These are phyloP conservation scores for Seladonia tumulorum DNA, from an alignment of 2,888 invertebrate genomes.

Conservation along the genomic window DNA sequence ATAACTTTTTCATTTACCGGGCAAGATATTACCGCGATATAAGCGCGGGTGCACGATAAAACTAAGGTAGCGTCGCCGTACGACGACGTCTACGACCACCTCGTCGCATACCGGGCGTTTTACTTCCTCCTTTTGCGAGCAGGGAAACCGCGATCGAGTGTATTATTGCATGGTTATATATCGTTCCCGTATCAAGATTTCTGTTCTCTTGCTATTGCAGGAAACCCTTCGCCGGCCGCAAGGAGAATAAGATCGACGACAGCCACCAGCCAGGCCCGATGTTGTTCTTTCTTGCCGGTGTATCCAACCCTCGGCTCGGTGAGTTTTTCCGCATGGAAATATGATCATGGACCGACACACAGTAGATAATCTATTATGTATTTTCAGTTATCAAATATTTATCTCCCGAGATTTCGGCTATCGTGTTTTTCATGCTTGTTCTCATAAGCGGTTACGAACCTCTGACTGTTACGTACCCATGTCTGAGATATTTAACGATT, in stretches of 20 bases:
- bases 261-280: neutral
- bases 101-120: conserved; percentile 49
- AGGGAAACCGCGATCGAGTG: conserved; percentile 67
- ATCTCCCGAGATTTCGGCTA: neutral
- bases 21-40: conserved; percentile 73
- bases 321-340: conserved; percentile 37
- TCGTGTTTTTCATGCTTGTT: neutral
- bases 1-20: conserved; percentile 76
- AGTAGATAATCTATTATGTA: conserved; percentile 15
- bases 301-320: conserved; percentile 29
- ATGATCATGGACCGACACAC: neutral
- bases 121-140: conserved; percentile 48
- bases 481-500: neutral
- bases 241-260: conserved; percentile 41
- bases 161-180: conserved; percentile 62
- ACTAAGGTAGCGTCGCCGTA: conserved; percentile 63
- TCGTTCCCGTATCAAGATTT: conserved; percentile 66
- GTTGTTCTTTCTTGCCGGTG: conserved; percentile 21
- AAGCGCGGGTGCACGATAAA: conserved; percentile 70
- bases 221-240: conserved; percentile 39
- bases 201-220: conserved; percentile 63
- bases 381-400: conserved; percentile 26
- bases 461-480: neutral
- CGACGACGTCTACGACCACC: conserved; percentile 49
- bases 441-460: neutral